phyloP scores from a whole-genome alignment of 2,113 vertebrate genomes.

The Neolamprologus kungweensis region DNA sequence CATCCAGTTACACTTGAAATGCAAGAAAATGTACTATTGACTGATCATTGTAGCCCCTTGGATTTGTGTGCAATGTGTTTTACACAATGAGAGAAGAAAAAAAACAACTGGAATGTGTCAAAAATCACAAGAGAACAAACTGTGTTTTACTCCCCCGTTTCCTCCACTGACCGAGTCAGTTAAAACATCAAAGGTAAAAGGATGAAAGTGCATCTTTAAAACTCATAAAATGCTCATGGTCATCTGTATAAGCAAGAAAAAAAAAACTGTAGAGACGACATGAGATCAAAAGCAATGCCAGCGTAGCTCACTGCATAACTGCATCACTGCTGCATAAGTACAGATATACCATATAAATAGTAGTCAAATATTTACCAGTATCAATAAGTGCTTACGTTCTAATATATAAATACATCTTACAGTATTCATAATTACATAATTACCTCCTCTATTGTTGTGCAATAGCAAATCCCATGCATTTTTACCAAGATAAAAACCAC shows the following conservation, averaged over 20 bases:
- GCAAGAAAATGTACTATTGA: slow-evolving; percentile 17
- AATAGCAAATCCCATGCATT: slow-evolving; percentile 96
- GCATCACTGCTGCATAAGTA: slow-evolving; percentile 68
- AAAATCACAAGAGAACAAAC: slow-evolving; percentile 36
- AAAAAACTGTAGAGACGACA: slow-evolving; percentile 18
- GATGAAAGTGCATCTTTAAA: slow-evolving; percentile 60
- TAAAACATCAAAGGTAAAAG: slow-evolving; percentile 32
- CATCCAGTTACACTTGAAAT: slow-evolving; percentile 47
- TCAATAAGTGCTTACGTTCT: slow-evolving; percentile 79
- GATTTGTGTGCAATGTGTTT: slow-evolving; percentile 43
- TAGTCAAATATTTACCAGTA: slow-evolving; percentile 72
- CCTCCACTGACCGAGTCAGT: slow-evolving; percentile 8
- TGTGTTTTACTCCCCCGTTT: not conserved
- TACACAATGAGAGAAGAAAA: slow-evolving; percentile 26
- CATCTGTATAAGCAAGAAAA: slow-evolving; percentile 30
- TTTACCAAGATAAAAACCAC: slow-evolving; percentile 92
- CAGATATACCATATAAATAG: slow-evolving; percentile 72
- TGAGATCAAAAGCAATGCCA: slow-evolving; percentile 56
- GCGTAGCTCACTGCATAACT: slow-evolving; percentile 62
- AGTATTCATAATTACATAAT: slow-evolving; percentile 82
- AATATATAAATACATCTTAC: slow-evolving; percentile 98
- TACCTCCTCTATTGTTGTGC: slow-evolving; percentile 83
- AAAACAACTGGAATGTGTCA: slow-evolving; percentile 62
- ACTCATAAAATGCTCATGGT: slow-evolving; percentile 41
- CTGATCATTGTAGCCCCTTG: slow-evolving; percentile 52